Evolutionary conservation across 1,140 invertebrate species (phyloP), one percentile per base, ranked within the genome.

Genomic region (Macrosteles quadrilineatus): DNA sequence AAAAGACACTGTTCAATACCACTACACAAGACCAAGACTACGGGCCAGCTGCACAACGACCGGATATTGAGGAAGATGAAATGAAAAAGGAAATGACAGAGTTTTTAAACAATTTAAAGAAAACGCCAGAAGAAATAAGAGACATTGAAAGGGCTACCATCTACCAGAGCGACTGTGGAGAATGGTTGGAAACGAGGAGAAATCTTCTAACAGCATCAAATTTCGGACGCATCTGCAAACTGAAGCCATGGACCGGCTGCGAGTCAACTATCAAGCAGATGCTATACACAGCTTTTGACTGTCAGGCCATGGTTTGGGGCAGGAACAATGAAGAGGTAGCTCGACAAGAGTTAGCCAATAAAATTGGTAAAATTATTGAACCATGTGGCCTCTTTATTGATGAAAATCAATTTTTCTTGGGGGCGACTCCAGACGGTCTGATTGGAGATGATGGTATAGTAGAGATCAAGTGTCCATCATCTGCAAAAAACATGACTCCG

Each of bases 351-450:
- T 6, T 63, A 23, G 3, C 1, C 19, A 19, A 3, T 3, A 29
- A 21, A 25, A 1, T 30, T 11, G 59, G 59, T 21, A 63, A 30
- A 63, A 25, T 19, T 67, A 73, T 80, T 14, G 62, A 73, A 32
- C 40, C 70, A 57, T 79, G 78, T 71, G 80, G 81, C 12, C 73
- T 83, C 2, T 80, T 80, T 70, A 75, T 83, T 45, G 75, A 78
- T 71, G n/a, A 65, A 9, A 71, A 79, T 50, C 23, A 73, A 9
- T 74, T 75, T 1, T 78, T 72, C 62, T 59, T 84, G 9, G 81
- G 74, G 32, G 80, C 78, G 17, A 74, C 76, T 1, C 81, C 81
- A n/a, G 81, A 83, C 78, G 81, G 81, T 19, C 47, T 82, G 0
- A 72, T 80, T 29, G 76, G 73, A 12, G 62, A 77, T 29, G 76